Evolutionary conservation across 2,113 vertebrate genomes (phyloP).

Genomic region (Meleagris gallopavo): DNA sequence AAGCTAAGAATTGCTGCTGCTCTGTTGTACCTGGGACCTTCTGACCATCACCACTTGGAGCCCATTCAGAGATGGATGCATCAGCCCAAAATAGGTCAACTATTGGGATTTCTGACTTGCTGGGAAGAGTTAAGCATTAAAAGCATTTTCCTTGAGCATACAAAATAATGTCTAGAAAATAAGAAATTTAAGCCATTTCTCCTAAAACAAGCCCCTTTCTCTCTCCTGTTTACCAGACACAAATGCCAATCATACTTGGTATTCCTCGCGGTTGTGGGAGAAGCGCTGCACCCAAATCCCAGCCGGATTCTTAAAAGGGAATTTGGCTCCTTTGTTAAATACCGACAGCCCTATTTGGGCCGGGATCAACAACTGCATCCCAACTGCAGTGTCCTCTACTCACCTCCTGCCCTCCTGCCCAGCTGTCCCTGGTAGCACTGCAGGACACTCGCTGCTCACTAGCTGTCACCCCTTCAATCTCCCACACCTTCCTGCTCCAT

Average conservation of each 20-base stretch:
- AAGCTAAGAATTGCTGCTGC: neutral
- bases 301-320: conserved; percentile 58
- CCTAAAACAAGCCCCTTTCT: conserved; percentile 57
- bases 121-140: neutral
- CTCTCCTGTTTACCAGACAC: conserved; percentile 56
- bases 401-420: neutral
- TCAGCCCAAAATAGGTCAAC: neutral
- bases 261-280: conserved; percentile 62
- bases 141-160: neutral
- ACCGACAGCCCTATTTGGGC: conserved; percentile 64
- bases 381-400: neutral
- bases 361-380: conserved; percentile 54
- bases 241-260: conserved; percentile 70
- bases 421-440: neutral
- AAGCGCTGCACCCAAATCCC: conserved; percentile 54
- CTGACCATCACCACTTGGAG: rapidly evolving
- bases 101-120: neutral
- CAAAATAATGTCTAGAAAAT: neutral
- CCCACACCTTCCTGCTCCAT: neutral
- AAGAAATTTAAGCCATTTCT: neutral
- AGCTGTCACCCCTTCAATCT: neutral
- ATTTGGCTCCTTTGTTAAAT: conserved; percentile 59
- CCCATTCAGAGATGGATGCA: neutral
- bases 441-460: neutral
- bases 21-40: neutral